Percentiles rank a stretch among this genome's conserved stretches.
Conservation (phyloP, 2,797 vertebrate genomes). For the Sebastes oblongus region DNA sequence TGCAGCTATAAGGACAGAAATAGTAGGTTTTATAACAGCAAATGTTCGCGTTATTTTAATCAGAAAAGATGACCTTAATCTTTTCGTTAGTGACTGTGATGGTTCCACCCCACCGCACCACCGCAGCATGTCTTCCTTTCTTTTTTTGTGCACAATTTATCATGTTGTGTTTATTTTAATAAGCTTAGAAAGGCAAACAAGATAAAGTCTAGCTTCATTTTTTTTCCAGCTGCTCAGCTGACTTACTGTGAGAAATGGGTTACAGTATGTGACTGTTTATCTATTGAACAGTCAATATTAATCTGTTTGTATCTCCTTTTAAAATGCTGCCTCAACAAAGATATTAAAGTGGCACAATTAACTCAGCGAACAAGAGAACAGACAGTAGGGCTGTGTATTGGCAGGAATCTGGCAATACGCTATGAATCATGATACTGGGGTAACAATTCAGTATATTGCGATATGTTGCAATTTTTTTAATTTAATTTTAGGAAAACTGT, state of each 20-base stretch:
- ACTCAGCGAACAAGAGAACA: neutral
- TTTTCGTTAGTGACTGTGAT: neutral
- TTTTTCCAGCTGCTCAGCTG: neutral
- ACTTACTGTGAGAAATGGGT: neutral
- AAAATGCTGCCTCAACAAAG: neutral
- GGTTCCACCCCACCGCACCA: neutral
- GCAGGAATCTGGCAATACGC: no score
- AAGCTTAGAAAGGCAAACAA: conserved; percentile 1
- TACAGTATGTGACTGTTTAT: neutral
- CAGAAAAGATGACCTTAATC: conserved; percentile 28
- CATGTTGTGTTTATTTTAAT: neutral
- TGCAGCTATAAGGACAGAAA: neutral
- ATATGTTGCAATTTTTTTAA: no score
- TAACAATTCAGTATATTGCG: no score
- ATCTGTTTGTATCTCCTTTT: neutral
- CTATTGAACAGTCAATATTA: neutral
- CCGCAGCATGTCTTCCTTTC: neutral
- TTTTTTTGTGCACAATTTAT: neutral
- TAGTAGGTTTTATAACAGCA: conserved; percentile 1
- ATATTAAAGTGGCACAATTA: neutral
- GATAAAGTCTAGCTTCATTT: neutral
- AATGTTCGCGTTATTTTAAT: conserved; percentile 18
- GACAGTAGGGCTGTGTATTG: no score
- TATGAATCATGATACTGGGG: no score
- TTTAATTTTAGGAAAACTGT: no score